Evolutionary conservation across 2,797 vertebrate genomes (phyloP), one percentile per base, ranked within the genome.

Genomic region (Notolepis coatsorum): DNA sequence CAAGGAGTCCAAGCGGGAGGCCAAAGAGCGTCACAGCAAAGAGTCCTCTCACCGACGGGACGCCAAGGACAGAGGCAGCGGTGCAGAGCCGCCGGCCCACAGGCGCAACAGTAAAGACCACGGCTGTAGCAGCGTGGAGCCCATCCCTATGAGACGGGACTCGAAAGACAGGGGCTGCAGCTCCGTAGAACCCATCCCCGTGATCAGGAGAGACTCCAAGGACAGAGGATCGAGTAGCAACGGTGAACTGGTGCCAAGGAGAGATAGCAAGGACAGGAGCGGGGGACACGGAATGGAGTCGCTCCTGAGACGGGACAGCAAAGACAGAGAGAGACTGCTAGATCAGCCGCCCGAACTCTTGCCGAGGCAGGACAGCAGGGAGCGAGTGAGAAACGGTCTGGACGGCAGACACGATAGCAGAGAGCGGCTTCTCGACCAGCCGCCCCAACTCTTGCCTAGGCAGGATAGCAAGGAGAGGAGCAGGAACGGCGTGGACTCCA

Each of bases 241-340:
- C 37, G 81, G 84, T 7, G 87, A 90, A 10, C 48, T 87, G 28
- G 71, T 87, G 70, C 55, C 65, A 15, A 78, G 90, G 58, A 84
- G 85, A 71, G 85, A 90, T 62, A 90, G 88, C 66, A 91, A 89
- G 65, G 90, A 89, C 46, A 57, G 86, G 7, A 73, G 56, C 2
- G 68, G 39, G 5, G 86, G 73, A 47, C 83, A 77, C n/a, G 79
- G 69, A 51, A 50, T 77, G 47, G 91, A 92, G 27, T 61, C 75
- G 57, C 64, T 88, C 54, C 56, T 94, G 88, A 95, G 94, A 88
- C 85, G 94, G 90, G 96, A 98, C 82, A 93, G 89, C 87, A 97
- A 95, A 91, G 96, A 97, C 45, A 89, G 93, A 83, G 89, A 92
- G 61, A 79, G 82, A 53, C 65, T 80, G 17, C 57, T 81, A 2